Evolutionary conservation across 35 echinoderm and acorn worm genomes (phyloP).

Genomic region (Patiria miniata): DNA sequence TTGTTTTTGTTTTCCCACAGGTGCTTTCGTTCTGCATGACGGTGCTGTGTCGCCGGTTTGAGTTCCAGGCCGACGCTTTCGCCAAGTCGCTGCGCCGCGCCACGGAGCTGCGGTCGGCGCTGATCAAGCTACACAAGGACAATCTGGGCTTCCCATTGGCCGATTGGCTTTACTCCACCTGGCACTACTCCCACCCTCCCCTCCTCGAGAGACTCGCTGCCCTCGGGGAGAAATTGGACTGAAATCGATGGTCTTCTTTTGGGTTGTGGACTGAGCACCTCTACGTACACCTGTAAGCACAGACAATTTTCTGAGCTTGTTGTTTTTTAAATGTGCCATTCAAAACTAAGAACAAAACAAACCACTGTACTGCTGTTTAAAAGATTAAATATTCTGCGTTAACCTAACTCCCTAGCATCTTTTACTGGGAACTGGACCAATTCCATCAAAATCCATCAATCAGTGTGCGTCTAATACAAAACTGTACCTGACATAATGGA

Average conservation of each 20-base stretch:
- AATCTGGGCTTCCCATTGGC: slow-evolving; percentile 92
- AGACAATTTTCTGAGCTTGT: too few relatives aligned
- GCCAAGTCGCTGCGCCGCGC: slow-evolving; percentile 81
- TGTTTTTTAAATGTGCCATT: too few relatives aligned
- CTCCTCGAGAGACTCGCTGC: slow-evolving; percentile 86
- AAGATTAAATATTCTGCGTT: too few relatives aligned
- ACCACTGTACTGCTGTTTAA: too few relatives aligned
- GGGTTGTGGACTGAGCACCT: not conserved
- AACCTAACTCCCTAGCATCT: too few relatives aligned
- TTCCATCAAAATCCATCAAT: too few relatives aligned
- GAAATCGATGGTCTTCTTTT: not conserved
- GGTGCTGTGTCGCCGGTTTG: slow-evolving; percentile 78
- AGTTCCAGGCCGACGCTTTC: slow-evolving; percentile 98
- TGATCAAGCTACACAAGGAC: slow-evolving; percentile 93
- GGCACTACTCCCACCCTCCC: slow-evolving; percentile 97
- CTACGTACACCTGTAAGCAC: too few relatives aligned
- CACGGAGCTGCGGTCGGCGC: slow-evolving; percentile 60
- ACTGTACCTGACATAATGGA: too few relatives aligned
- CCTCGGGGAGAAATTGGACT: slow-evolving; percentile 75
- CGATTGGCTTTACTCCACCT: slow-evolving; percentile 92
- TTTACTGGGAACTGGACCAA: too few relatives aligned
- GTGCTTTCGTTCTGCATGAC: slow-evolving; percentile 95
- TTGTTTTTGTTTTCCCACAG: slow-evolving; percentile 40
- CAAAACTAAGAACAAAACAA: too few relatives aligned
- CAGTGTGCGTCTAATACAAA: too few relatives aligned